Evolutionary conservation across 2,113 vertebrate species (phyloP), one percentile per base, ranked within the genome.

Genomic region (Macaca nemestrina): DNA sequence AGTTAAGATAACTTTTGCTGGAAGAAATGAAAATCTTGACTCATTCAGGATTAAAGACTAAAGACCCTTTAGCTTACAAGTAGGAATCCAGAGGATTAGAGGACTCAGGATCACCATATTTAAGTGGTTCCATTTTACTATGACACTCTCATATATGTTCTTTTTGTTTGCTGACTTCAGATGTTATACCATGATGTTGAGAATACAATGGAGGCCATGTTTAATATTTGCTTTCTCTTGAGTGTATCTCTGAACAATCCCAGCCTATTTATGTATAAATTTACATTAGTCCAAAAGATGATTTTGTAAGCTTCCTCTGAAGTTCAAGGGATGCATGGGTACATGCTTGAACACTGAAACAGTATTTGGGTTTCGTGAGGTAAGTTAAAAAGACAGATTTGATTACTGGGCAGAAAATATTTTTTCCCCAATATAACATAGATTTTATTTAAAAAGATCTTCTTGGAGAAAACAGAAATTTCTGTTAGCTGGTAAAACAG

Each of bases 171-270:
- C 20, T 73, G 20, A 14, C 9, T 86, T 97, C 20, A 13, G 25
- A 11, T n/a, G 35, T 50, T 70, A 48, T 30, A 43, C 6, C 2
- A 50, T 59, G 8, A 86, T 67, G 12, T 88, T 4, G 25, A 87
- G 35, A 6, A 32, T 48, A 45, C 22, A 50, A 2, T 38, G 17
- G 12, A 61, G 18, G 7, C 22, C 22, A 27, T n/a, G 35, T 61
- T 76, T 57, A 59, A 59, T 85, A 75, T 80, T 84, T 96, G 8
- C 20, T 93, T 93, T 73, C 27, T 45, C 17, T 73, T 90, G n/a
- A 90, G 6, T 52, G 23, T 73, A 8, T 25, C 40, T 48, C 25
- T 18, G 23, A 88, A 25, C 92, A 85, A 40, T n/a, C 2, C 4
- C 4, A 67, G 18, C 4, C 10, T 50, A 20, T 64, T 57, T 38